A percentile compares a stretch with the other conserved stretches of the same genome.
These are phyloP conservation scores for Torymus texanus DNA, from an alignment of 2,888 invertebrate species.

Conservation along the genomic window DNA sequence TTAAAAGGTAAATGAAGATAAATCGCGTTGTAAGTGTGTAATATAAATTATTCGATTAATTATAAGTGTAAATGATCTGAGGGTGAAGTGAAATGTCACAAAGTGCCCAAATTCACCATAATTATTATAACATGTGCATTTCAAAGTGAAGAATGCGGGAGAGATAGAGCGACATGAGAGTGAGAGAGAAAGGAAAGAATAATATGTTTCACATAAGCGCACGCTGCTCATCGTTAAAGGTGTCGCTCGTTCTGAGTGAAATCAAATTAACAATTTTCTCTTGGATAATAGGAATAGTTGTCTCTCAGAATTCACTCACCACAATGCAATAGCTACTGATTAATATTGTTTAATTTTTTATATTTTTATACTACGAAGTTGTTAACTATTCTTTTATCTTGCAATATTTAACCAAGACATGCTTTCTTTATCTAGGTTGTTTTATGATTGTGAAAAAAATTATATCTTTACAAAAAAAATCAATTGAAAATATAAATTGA, in stretches of 20 bases:
- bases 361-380: neutral
- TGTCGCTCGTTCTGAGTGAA: conserved; percentile 34
- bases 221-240: conserved; percentile 28
- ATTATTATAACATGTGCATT: conserved; percentile 67
- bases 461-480: neutral
- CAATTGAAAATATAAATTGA: neutral
- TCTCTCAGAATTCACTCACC: conserved; percentile 15
- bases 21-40: conserved; percentile 66
- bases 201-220: conserved; percentile 10
- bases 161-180: conserved; percentile 25
- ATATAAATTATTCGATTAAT: conserved; percentile 69
- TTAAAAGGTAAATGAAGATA: conserved; percentile 57
- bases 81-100: conserved; percentile 73
- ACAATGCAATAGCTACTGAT: neutral
- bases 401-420: too few relatives aligned
- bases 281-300: too few relatives aligned
- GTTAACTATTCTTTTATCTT: neutral
- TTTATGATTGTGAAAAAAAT: neutral
- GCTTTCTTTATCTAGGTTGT: too few relatives aligned
- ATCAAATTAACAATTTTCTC: too few relatives aligned
- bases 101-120: conserved; percentile 71
- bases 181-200: conserved; percentile 23
- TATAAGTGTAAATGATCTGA: conserved; percentile 72
- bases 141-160: conserved; percentile 47
- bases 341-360: conserved; percentile 2